phyloP scores from a whole-genome alignment of 2,113 vertebrate genomes.

The Odocoileus virginianus region DNA sequence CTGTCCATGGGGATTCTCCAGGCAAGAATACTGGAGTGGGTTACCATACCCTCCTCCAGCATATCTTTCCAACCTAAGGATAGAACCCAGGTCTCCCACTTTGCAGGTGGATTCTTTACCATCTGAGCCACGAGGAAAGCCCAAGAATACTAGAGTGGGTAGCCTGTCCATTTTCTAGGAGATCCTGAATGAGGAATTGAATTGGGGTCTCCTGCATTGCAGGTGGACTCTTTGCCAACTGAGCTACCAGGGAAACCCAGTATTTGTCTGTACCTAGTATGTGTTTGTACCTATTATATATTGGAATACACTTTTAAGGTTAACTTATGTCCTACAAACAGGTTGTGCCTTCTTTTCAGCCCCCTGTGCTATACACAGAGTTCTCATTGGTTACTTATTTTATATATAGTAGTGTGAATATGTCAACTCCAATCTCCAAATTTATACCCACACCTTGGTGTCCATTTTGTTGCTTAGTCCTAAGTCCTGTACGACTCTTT shows the following conservation, averaged over 20 bases:
- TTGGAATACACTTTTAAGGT: not conserved
- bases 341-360: not conserved
- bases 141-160: not conserved
- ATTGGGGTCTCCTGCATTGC: not conserved
- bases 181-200: not conserved
- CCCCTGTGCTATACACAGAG: not conserved
- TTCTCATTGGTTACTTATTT: not conserved
- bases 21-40: not conserved
- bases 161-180: not conserved
- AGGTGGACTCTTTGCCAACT: not conserved
- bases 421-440: not conserved
- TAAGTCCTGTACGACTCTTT: rapidly evolving
- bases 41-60: not conserved
- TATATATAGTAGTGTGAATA: not conserved
- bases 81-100: not conserved
- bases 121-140: not conserved
- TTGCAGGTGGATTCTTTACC: not conserved
- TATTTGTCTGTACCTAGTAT: not conserved
- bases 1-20: not conserved
- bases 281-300: not conserved
- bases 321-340: not conserved
- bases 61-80: not conserved
- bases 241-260: not conserved
- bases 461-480: not conserved
- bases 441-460: not conserved